Evolutionary conservation across 2,113 vertebrate species (phyloP), one percentile per base, ranked within the genome.

Genomic region (Rhadina sibilatrix): DNA sequence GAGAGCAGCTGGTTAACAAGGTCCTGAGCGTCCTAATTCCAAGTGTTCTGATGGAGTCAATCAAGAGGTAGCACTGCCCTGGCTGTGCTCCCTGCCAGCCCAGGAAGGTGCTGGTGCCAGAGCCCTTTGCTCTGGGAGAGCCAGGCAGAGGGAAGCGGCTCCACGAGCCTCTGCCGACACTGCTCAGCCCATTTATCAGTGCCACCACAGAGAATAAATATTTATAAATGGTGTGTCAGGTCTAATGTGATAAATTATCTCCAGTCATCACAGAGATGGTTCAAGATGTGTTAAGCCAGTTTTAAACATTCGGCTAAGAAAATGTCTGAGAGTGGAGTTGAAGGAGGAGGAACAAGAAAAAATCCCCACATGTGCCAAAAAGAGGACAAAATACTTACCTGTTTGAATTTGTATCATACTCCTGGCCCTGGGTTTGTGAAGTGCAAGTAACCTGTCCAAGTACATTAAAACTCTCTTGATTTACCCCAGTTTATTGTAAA

Each of bases 401-500:
- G 8, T 50, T 44, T 71, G 50, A 72, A 83, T 95, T 90, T 42
- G 66, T 33, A 28, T 47, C 1, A 0, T 21, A 3, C 69, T 53
- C 50, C 81, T 47, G 49, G 61, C 37, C 61, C 82, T 2, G 12
- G 25, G 40, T 76, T 88, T 78, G 59, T 56, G 25, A 93, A 89
- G 82, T 61, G 68, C 87, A 83, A 94, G 96, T 90, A 95, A 96
- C 94, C 92, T 90, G 89, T 31, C 5, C 25, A 95, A 94, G 89
- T 96, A 92, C 87, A 96, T 97, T 93, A 97, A 96, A 96, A 94
- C 90, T 94, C 93, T 94, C 95, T 89, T 89, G 93, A 86, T 97
- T 98, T 90, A 96, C 91, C 59, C 93, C 94, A 94, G 96, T 97
- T 98, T 97, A 96, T 96, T 98, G 98, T 98, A 98, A 98, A 98